phyloP scores from a whole-genome alignment of 1,140 invertebrate species.

The Scaptomyza pallida region DNA sequence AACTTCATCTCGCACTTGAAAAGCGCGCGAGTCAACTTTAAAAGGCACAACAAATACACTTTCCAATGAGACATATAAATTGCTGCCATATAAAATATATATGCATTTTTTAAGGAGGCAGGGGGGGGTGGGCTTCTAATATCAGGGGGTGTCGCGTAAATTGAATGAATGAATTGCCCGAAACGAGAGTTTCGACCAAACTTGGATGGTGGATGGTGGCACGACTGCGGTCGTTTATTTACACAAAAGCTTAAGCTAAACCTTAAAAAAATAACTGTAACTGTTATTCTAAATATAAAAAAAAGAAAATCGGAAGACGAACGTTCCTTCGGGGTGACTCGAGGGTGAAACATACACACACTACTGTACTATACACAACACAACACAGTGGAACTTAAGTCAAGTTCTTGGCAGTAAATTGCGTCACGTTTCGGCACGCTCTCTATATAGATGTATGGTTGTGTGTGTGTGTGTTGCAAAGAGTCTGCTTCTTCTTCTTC shows the following conservation, averaged over 20 bases:
- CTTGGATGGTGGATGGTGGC: constrained; percentile 50
- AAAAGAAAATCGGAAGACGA: too few species aligned
- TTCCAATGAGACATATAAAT: constrained; percentile 34
- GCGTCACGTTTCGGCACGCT: constrained; percentile 79
- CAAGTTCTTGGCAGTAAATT: constrained; percentile 81
- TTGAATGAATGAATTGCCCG: constrained; percentile 80
- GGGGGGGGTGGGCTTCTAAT: constrained; percentile 49
- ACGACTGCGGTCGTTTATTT: constrained; percentile 82
- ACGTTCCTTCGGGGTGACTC: constrained; percentile 58
- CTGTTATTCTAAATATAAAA: constrained; percentile 75
- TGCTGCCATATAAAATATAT: constrained; percentile 23
- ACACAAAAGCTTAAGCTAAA: constrained; percentile 83
- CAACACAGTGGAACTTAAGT: constrained; percentile 68
- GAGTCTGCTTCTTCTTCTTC: constrained; percentile 21
- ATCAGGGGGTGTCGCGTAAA: constrained; percentile 76
- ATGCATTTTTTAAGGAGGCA: not conserved
- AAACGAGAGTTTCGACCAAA: constrained; percentile 42
- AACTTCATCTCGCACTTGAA: constrained; percentile 63
- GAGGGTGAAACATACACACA: constrained; percentile 63
- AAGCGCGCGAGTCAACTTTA: constrained; percentile 68
- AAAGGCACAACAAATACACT: constrained; percentile 46
- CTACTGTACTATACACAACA: constrained; percentile 14
- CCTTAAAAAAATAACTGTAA: constrained; percentile 82
- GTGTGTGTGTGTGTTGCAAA: not conserved
- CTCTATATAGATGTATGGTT: constrained; percentile 12